Evolutionary conservation across 2,797 vertebrate genomes (phyloP).

Genomic region (Gastrophryne carolinensis): DNA sequence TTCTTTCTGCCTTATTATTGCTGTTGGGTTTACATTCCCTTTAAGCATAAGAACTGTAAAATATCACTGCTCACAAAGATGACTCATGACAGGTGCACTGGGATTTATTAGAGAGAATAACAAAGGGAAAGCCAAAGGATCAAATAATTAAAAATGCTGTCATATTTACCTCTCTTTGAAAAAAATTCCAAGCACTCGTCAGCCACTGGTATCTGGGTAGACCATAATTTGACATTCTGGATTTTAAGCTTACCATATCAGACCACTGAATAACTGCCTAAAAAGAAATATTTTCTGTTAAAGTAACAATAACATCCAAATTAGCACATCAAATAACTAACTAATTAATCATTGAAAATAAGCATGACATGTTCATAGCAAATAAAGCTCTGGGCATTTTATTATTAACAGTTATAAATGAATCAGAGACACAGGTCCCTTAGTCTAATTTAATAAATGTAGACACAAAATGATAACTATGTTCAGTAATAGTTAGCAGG

Average conservation of each 20-base stretch:
- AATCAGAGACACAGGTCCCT: too few relatives aligned
- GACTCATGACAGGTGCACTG: not conserved
- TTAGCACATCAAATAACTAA: slow-evolving; percentile 1
- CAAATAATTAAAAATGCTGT: not conserved
- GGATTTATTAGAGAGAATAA: not conserved
- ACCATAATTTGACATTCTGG: slow-evolving; percentile 90
- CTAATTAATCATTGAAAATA: too few relatives aligned
- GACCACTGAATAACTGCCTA: slow-evolving; percentile 88
- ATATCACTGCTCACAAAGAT: not conserved
- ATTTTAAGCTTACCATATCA: slow-evolving; percentile 94
- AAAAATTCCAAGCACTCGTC: slow-evolving; percentile 95
- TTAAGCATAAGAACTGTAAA: too few relatives aligned
- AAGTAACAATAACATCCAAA: not conserved
- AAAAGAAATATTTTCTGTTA: too few relatives aligned
- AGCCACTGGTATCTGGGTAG: slow-evolving; percentile 91
- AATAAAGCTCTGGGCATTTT: too few relatives aligned
- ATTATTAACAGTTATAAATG: too few relatives aligned
- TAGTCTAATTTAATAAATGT: too few relatives aligned
- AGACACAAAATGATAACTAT: too few relatives aligned
- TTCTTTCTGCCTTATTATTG: too few relatives aligned
- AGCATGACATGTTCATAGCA: too few relatives aligned
- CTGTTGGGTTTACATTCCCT: too few relatives aligned
- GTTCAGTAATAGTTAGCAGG: too few relatives aligned
- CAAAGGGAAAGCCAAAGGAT: slow-evolving; percentile 42
- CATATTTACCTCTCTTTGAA: slow-evolving; percentile 88